Conservation (phyloP, 2,888 invertebrate species). For the Meghimatium bilineatum region DNA sequence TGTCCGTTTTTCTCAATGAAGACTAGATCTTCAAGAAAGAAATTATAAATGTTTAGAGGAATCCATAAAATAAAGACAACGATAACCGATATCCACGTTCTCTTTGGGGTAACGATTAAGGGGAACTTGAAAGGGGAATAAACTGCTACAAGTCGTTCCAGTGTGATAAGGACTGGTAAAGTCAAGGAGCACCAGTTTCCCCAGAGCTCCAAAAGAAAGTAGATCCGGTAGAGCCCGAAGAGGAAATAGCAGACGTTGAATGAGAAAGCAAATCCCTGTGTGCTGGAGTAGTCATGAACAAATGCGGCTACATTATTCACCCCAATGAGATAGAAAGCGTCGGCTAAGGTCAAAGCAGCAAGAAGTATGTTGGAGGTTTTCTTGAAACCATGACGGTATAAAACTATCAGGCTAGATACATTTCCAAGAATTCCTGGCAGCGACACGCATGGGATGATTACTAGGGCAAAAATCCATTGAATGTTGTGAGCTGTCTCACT, state of each 20-base stretch:
- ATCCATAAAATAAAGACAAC: constrained; percentile 21
- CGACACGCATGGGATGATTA: constrained; percentile 18
- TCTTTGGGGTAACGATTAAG: constrained; percentile 16
- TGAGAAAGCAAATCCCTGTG: background rate
- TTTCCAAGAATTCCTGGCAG: constrained; percentile 32
- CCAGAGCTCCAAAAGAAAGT: constrained; percentile 25
- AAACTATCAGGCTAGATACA: constrained; percentile 27
- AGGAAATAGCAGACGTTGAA: background rate
- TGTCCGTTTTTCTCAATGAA: background rate
- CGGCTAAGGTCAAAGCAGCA: constrained; percentile 15
- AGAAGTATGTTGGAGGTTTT: constrained; percentile 37
- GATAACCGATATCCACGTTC: constrained; percentile 30
- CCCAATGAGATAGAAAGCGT: constrained; percentile 26
- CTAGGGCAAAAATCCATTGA: constrained; percentile 21
- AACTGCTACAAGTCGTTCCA: constrained; percentile 33
- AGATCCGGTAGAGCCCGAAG: constrained; percentile 8
- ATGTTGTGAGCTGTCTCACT: background rate
- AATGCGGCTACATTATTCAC: constrained; percentile 22
- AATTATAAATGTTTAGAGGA: constrained; percentile 26
- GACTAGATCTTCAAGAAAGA: constrained; percentile 18
- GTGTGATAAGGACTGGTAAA: constrained; percentile 31
- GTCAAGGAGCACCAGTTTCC: constrained; percentile 30
- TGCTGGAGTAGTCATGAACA: constrained; percentile 15
- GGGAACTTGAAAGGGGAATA: constrained; percentile 32
- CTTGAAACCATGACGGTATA: constrained; percentile 31